These are phyloP conservation scores for Drosophila novamexicana DNA, from an alignment of 1,140 invertebrate genomes.

Conservation along the genomic window DNA sequence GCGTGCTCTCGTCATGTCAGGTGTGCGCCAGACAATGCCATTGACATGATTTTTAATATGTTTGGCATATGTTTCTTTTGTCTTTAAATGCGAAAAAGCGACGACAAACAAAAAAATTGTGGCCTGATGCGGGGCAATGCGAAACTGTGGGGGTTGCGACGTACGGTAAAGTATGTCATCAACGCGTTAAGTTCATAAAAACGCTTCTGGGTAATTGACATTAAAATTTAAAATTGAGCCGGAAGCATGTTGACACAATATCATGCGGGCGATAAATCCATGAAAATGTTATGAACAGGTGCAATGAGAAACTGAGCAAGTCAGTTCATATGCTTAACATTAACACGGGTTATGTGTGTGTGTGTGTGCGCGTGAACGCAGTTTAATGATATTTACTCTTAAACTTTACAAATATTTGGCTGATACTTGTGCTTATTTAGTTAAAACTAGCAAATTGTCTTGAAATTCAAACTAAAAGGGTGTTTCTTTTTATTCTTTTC, in stretches of 20 bases:
- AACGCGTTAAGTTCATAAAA: conserved; percentile 32
- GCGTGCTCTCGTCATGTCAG: background rate
- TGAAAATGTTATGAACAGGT: conserved; percentile 9
- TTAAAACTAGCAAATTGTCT: no score
- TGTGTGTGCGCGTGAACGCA: background rate
- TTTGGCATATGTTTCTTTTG: conserved; percentile 50
- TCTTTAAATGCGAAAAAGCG: conserved; percentile 28
- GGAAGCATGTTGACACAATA: conserved; percentile 15
- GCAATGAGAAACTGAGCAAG: background rate
- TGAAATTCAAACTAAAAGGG: no score
- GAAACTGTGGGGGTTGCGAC: background rate
- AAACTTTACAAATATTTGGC: no score
- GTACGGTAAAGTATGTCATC: conserved; percentile 31
- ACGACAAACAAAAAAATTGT: conserved; percentile 7
- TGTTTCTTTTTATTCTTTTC: no score
- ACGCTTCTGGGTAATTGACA: conserved; percentile 32
- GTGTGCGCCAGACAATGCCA: conserved; percentile 27
- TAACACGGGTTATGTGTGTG: background rate
- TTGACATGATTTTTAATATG: conserved; percentile 57
- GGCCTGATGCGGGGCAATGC: background rate
- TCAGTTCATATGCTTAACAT: background rate
- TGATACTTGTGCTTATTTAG: no score
- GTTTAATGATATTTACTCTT: background rate
- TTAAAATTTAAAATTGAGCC: conserved; percentile 45
- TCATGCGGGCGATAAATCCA: conserved; percentile 1